Conservation (phyloP, 2,113 vertebrate species). For the Callaeas wilsoni region DNA sequence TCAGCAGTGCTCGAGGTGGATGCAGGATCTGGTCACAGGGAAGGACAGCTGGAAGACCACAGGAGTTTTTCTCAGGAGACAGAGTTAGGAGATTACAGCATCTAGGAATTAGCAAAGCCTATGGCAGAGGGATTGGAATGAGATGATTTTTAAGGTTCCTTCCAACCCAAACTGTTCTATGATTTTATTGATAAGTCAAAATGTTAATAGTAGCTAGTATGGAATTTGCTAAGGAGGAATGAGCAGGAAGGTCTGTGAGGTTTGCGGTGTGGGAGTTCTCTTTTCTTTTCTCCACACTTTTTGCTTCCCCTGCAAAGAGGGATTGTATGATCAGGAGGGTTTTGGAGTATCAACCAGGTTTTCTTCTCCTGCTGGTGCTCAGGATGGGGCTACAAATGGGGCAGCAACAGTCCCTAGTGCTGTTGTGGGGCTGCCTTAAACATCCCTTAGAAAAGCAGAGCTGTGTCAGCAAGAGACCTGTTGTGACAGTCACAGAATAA, state of each 20-base stretch:
- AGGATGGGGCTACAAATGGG: neutral
- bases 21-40: neutral
- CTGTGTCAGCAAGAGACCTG: neutral
- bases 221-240: neutral
- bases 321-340: neutral
- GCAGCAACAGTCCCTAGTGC: neutral
- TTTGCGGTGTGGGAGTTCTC: neutral
- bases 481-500: neutral
- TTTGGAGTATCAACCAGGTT: neutral
- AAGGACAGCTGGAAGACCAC: neutral
- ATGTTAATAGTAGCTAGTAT: neutral
- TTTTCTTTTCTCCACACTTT: too few species aligned
- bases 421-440: neutral
- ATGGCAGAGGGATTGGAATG: neutral
- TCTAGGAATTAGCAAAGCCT: neutral
- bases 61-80: neutral
- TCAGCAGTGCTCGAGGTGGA: fast-evolving
- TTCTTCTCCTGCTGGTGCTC: neutral
- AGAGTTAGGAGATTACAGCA: neutral
- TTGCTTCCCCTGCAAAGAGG: neutral
- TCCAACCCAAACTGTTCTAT: neutral
- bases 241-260: neutral
- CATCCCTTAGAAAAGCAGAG: neutral
- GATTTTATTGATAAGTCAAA: neutral
- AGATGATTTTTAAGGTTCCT: neutral